phyloP scores from a whole-genome alignment of 2,888 invertebrate species.

The Deroplatys truncata region DNA sequence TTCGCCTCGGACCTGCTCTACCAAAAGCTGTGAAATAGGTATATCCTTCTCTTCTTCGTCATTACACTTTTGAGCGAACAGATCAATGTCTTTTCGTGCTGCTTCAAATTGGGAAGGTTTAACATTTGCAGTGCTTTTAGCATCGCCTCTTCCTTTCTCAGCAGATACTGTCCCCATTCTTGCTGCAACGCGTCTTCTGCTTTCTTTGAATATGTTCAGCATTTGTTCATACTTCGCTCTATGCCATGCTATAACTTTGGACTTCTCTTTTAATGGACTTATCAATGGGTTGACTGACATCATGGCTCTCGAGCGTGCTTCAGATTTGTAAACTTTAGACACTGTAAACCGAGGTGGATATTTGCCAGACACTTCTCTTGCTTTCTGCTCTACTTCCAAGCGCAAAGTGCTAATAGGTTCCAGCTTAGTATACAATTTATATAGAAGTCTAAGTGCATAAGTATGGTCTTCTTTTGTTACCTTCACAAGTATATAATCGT shows the following conservation, averaged over 20 bases:
- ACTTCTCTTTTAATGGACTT: slow-evolving; percentile 47
- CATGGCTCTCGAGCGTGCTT: neutral
- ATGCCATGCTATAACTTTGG: slow-evolving; percentile 56
- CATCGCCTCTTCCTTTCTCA: neutral
- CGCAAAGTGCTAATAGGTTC: slow-evolving; percentile 55
- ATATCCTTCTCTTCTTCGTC: neutral
- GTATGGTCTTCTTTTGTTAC: slow-evolving; percentile 52
- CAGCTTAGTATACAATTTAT: slow-evolving; percentile 57
- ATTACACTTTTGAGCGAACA: neutral
- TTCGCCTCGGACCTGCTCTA: neutral
- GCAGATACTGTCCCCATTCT: neutral
- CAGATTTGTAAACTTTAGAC: slow-evolving; percentile 33
- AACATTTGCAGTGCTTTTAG: neutral
- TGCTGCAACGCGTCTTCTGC: neutral
- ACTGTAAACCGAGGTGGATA: slow-evolving; percentile 38
- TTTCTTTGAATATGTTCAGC: neutral
- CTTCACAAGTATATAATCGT: slow-evolving; percentile 46
- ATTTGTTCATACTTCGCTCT: slow-evolving; percentile 46
- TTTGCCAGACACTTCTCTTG: slow-evolving; percentile 37
- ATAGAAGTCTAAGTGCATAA: slow-evolving; percentile 54
- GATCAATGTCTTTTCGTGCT: neutral
- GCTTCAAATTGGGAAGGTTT: neutral
- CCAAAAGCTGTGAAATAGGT: neutral
- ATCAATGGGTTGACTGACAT: slow-evolving; percentile 43
- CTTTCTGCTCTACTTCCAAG: slow-evolving; percentile 50